Evolutionary conservation across 1,140 invertebrate species (phyloP), one percentile per base, ranked within the genome.

Genomic region (Chionoecetes opilio): DNA sequence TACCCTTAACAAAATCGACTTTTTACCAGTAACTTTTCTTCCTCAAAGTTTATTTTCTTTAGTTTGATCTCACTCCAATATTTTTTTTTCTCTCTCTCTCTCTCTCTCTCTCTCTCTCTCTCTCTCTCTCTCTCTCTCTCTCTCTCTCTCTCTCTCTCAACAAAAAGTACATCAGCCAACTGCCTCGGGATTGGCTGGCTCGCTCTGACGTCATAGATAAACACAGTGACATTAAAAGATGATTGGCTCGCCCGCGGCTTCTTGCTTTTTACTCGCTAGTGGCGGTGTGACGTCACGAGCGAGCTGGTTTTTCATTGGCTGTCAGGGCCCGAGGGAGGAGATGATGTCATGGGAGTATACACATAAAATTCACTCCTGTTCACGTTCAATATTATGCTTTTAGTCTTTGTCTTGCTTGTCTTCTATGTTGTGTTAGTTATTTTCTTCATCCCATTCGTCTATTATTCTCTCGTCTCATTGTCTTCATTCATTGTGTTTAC

Each of bases 101-200:
- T 75, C 46, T 63, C 26, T 91, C 90, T 91, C 29, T 14, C 46
- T 91, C 46, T 32, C 46, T 32, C 3, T 63, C 3, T 63, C 29
- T 86, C 91, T 82, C 63, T 84, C 29, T 35, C 34, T 92, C 91
- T 35, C 63, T 82, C 75, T 17, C 32, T 82, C 91, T 82, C 32
- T 9, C 32, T 84, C 63, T 35, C 91, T 84, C 75, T 82, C 34
- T 6, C 53, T 84, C 29, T 21, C 35, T 35, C 63, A 38, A 11
- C n/a, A n/a, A n/a, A n/a, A n/a, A n/a, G n/a, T n/a, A n/a, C n/a
- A n/a, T 26, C 89, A 91, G 21, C 41, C 37, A 46, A 35, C 11
- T 3, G 9, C 11, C 9, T 9, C 21, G 46, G 26, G 63, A 75
- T 75, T 75, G 63, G 63, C 21, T 75, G 8, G 8, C 26, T 2